Conservation (phyloP, 2,797 vertebrate genomes). For the Mormyrus hasselquistii region DNA sequence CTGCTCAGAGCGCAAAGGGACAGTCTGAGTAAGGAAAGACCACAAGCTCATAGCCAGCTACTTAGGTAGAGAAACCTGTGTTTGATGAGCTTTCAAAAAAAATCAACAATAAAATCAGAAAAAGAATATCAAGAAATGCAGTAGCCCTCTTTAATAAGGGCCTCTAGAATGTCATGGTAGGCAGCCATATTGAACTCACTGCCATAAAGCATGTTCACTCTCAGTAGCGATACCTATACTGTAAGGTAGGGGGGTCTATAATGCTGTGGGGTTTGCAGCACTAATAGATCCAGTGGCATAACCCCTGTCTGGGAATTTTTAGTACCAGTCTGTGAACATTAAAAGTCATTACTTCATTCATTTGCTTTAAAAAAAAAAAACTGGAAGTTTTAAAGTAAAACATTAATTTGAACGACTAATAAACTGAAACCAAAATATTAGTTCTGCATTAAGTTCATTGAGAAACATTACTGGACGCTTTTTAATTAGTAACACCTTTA, state of each 20-base stretch:
- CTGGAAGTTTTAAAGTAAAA: neutral
- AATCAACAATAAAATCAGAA: neutral
- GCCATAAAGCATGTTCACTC: neutral
- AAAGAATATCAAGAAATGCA: neutral
- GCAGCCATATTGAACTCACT: neutral
- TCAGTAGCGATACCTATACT: neutral
- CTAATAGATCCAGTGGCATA: neutral
- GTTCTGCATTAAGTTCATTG: neutral
- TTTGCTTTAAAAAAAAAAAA: neutral
- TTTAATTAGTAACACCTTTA: neutral
- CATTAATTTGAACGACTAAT: neutral
- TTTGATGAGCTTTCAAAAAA: neutral
- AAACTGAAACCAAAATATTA: neutral
- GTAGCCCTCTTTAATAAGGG: neutral
- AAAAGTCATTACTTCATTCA: neutral
- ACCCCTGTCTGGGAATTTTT: neutral
- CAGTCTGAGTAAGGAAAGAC: neutral
- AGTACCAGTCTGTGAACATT: neutral
- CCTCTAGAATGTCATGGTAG: neutral
- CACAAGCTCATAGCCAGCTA: neutral
- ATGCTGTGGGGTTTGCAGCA: neutral
- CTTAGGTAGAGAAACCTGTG: neutral
- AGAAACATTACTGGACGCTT: neutral
- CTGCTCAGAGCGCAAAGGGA: neutral
- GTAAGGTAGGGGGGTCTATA: neutral